Conservation (phyloP, 2,113 vertebrate genomes). For the Nyctereutes procyonoides region DNA sequence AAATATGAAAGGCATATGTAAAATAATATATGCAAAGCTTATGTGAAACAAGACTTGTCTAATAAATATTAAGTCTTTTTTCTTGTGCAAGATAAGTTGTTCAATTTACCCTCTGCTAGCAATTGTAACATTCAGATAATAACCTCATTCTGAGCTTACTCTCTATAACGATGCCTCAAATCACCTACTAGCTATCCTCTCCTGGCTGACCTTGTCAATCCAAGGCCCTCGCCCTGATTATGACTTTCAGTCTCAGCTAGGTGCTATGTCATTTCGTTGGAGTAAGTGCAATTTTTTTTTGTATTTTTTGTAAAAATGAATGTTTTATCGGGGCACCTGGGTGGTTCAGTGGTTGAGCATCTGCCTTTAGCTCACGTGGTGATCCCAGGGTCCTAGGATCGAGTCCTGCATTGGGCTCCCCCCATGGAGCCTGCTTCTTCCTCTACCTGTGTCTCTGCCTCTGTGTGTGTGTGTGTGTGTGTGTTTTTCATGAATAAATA, state of each 20-base stretch:
- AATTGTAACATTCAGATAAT: neutral
- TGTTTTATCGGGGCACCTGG: no score
- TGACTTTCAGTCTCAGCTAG: neutral
- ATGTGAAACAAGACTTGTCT: neutral
- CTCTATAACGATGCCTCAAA: neutral
- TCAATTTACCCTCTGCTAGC: neutral
- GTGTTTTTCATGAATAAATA: no score
- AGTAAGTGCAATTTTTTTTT: neutral
- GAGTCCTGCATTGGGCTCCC: no score
- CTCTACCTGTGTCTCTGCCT: no score
- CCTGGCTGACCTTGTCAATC: neutral
- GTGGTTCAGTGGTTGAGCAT: no score
- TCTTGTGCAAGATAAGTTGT: neutral
- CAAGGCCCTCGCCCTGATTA: neutral
- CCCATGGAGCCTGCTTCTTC: no score
- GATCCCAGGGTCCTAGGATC: no score
- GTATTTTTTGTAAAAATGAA: constrained; percentile 7
- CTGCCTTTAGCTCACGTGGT: no score
- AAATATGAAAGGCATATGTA: neutral
- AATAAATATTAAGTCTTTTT: constrained; percentile 29
- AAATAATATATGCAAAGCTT: constrained; percentile 5
- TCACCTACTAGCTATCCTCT: neutral
- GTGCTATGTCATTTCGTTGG: neutral
- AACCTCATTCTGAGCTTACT: neutral
- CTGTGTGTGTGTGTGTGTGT: no score